Conservation (phyloP, 2,888 invertebrate species). For the Lasioglossum oenotherae region DNA sequence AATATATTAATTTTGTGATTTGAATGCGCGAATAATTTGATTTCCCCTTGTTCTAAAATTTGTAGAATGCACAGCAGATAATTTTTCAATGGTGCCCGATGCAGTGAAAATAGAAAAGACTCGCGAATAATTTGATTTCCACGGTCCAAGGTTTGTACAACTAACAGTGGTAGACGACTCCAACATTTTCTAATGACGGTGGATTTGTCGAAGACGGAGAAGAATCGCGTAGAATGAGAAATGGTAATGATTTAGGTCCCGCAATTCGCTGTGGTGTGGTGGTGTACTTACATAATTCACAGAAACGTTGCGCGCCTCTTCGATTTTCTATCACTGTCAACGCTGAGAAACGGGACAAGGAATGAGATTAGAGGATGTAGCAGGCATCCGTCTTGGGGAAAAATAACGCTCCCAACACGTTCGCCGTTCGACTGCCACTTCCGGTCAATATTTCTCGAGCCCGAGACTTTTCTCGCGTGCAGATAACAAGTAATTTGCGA, state of each 20-base stretch:
- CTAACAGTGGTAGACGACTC: neutral
- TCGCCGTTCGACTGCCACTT: constrained; percentile 44
- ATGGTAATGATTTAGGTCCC: neutral
- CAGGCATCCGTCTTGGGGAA: constrained; percentile 1
- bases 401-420: neutral
- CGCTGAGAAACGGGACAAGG: constrained; percentile 1
- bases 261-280: neutral
- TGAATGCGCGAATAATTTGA: neutral
- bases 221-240: neutral
- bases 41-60: no score
- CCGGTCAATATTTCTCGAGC: constrained; percentile 46
- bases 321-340: constrained; percentile 13
- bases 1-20: neutral
- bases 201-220: neutral
- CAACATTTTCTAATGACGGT: neutral
- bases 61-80: no score
- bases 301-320: neutral
- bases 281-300: constrained; percentile 1
- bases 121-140: neutral
- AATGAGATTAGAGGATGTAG: neutral
- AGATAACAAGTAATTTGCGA: constrained; percentile 24
- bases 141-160: neutral
- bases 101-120: no score
- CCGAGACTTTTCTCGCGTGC: constrained; percentile 17
- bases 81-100: no score